A percentile compares a stretch with the other conserved stretches of the same genome.
Conservation (phyloP, 2,113 vertebrate species). For the Egretta garzetta region DNA sequence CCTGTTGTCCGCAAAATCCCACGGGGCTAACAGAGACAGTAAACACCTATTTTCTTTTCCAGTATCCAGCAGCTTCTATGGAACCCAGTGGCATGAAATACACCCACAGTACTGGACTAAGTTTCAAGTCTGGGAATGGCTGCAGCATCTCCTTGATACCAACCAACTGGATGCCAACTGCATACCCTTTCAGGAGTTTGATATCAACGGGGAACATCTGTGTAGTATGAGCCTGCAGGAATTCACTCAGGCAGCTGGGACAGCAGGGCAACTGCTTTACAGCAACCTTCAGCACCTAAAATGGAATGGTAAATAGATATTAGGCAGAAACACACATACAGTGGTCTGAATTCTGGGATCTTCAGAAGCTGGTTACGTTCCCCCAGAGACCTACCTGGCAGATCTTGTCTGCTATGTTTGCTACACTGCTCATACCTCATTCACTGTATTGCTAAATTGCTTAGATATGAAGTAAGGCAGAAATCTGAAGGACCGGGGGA, state of each 20-base stretch:
- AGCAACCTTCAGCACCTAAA: slow-evolving; percentile 91
- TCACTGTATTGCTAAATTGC: not conserved
- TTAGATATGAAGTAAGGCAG: not conserved
- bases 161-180: slow-evolving; percentile 92
- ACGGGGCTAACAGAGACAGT: not conserved
- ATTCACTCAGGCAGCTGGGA: slow-evolving; percentile 88
- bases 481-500: not conserved
- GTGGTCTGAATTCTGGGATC: not conserved
- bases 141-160: slow-evolving; percentile 94
- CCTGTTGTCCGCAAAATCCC: not conserved
- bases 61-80: slow-evolving; percentile 80
- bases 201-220: slow-evolving; percentile 90
- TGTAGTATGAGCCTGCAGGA: slow-evolving; percentile 91
- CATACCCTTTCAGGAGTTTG: slow-evolving; percentile 94
- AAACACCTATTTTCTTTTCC: slow-evolving; percentile 20
- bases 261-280: slow-evolving; percentile 88
- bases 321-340: not conserved
- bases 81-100: slow-evolving; percentile 87
- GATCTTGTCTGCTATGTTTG: not conserved
- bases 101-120: slow-evolving; percentile 96
- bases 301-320: slow-evolving; percentile 82
- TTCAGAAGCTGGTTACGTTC: not conserved
- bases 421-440: not conserved
- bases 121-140: slow-evolving; percentile 98
- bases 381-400: not conserved